phyloP scores from a whole-genome alignment of 2,797 vertebrate species.

The Kryptolebias ocellatus region DNA sequence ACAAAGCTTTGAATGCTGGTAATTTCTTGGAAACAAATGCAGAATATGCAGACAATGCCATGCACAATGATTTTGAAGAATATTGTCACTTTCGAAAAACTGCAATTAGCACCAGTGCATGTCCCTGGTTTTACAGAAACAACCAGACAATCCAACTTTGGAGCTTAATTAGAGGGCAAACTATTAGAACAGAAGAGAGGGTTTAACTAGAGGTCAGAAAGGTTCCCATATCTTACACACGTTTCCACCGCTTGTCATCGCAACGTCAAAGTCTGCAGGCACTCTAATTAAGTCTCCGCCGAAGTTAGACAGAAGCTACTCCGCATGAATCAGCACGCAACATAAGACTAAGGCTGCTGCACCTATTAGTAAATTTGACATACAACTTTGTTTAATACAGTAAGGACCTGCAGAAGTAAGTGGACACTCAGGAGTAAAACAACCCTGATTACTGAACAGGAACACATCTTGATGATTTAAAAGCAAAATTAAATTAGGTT shows the following conservation, averaged over 20 bases:
- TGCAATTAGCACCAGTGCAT: constrained; percentile 65
- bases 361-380: constrained; percentile 39
- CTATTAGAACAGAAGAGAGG: constrained; percentile 69
- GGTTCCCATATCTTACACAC: constrained; percentile 76
- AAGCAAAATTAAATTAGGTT: constrained; percentile 12
- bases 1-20: no score
- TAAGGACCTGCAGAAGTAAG: constrained; percentile 26
- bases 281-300: constrained; percentile 78
- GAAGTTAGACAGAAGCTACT: constrained; percentile 57
- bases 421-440: constrained; percentile 26
- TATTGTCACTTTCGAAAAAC: constrained; percentile 46
- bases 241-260: constrained; percentile 78
- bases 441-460: constrained; percentile 10
- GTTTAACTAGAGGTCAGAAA: constrained; percentile 79
- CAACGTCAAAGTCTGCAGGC: constrained; percentile 79
- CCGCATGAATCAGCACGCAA: constrained; percentile 77
- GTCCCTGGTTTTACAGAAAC: constrained; percentile 46
- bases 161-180: constrained; percentile 81
- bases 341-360: constrained; percentile 64
- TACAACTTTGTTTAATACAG: constrained; percentile 45
- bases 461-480: constrained; percentile 6
- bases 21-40: no score
- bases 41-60: constrained; percentile 26
- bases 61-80: constrained; percentile 44
- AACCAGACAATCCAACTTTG: constrained; percentile 61